Evolutionary conservation across 2,888 invertebrate genomes (phyloP).

Genomic region (Drosophila colorata): DNA sequence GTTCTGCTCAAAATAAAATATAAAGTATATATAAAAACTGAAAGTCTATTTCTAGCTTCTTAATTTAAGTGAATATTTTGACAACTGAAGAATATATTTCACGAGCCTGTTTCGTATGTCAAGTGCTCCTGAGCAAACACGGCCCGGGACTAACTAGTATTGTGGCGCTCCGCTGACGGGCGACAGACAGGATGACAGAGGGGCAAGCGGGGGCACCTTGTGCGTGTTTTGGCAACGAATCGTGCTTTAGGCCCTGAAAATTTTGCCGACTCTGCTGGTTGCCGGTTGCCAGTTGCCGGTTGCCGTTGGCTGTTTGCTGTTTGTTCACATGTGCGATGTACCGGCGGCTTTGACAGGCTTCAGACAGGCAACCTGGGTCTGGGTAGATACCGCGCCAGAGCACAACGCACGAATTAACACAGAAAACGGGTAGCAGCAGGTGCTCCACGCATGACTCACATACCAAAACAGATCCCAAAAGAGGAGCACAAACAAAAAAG

Average conservation of each 20-base stretch:
- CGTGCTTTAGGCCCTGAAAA: slow-evolving; percentile 59
- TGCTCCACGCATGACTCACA: slow-evolving; percentile 72
- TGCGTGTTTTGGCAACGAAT: slow-evolving; percentile 52
- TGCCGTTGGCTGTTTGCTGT: slow-evolving; percentile 24
- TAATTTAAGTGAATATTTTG: slow-evolving; percentile 57
- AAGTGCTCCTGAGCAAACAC: slow-evolving; percentile 68
- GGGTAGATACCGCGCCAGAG: slow-evolving; percentile 40
- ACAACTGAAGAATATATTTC: slow-evolving; percentile 50
- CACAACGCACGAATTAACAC: slow-evolving; percentile 76
- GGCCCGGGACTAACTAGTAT: slow-evolving; percentile 40
- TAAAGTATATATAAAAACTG: too few relatives aligned
- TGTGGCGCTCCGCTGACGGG: slow-evolving; percentile 32
- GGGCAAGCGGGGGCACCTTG: slow-evolving; percentile 5
- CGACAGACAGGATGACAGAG: neutral
- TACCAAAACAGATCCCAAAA: slow-evolving; percentile 32
- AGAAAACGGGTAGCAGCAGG: slow-evolving; percentile 64
- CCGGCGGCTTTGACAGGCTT: slow-evolving; percentile 61
- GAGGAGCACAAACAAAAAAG: slow-evolving; percentile 11
- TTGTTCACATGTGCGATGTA: slow-evolving; percentile 49
- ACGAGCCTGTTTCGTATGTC: slow-evolving; percentile 65
- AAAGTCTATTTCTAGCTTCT: slow-evolving; percentile 14
- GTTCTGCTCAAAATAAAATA: too few relatives aligned
- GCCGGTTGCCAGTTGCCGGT: slow-evolving; percentile 13
- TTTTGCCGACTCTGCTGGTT: slow-evolving; percentile 53
- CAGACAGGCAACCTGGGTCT: slow-evolving; percentile 41